Percentiles rank a stretch among this genome's conserved stretches.
These are phyloP conservation scores for Thymelicus sylvestris DNA, from an alignment of 2,888 invertebrate species.

Conservation along the genomic window DNA sequence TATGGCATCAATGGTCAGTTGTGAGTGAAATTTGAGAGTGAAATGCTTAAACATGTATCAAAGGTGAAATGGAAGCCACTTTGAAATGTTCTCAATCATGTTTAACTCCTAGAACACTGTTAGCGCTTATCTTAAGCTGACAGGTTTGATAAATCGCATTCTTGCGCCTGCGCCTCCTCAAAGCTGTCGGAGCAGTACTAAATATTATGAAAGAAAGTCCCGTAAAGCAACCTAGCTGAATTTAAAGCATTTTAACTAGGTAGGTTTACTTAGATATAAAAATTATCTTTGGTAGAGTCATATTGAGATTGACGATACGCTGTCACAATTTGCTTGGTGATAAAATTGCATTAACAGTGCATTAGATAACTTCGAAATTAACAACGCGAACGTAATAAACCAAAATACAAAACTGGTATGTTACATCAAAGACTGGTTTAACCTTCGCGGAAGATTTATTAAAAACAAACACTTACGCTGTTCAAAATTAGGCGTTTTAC, in stretches of 20 bases:
- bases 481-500: slow-evolving; percentile 65
- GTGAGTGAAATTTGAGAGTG: not conserved
- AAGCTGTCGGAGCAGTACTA: slow-evolving; percentile 48
- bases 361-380: slow-evolving; percentile 44
- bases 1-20: no score
- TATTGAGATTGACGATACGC: slow-evolving; percentile 52
- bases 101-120: slow-evolving; percentile 28
- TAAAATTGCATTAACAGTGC: slow-evolving; percentile 49
- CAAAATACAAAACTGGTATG: slow-evolving; percentile 54
- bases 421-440: slow-evolving; percentile 60
- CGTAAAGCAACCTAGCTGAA: not conserved
- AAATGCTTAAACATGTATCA: not conserved
- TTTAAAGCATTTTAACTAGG: not conserved
- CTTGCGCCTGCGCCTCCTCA: slow-evolving; percentile 49
- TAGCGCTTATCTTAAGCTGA: slow-evolving; percentile 28
- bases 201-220: slow-evolving; percentile 1
- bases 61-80: not conserved
- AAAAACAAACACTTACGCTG: slow-evolving; percentile 69
- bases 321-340: no score
- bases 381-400: slow-evolving; percentile 43
- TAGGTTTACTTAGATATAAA: slow-evolving; percentile 8
- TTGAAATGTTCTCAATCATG: slow-evolving; percentile 21
- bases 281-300: slow-evolving; percentile 53
- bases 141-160: slow-evolving; percentile 48
- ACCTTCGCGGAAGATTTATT: slow-evolving; percentile 75